Conservation (phyloP, 2,113 vertebrate species). For the Leucopsar rothschildi region DNA sequence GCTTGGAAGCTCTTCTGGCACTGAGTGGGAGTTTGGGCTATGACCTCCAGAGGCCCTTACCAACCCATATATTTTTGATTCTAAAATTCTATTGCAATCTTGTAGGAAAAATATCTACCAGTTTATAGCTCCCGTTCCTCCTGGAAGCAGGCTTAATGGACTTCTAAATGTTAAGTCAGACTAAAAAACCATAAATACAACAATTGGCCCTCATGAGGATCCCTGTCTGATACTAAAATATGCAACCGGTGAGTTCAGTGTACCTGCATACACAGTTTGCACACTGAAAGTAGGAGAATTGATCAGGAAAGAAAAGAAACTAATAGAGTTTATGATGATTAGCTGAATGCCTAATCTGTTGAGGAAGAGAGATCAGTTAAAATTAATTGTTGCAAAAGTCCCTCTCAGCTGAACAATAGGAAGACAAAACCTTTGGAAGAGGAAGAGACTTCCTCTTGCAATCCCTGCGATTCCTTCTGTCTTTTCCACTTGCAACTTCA, state of each 20-base stretch:
- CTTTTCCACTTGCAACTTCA: background rate
- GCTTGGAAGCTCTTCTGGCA: background rate
- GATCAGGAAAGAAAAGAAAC: background rate
- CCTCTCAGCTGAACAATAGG: background rate
- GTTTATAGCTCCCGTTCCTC: background rate
- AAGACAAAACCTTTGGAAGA: background rate
- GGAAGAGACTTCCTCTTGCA: background rate
- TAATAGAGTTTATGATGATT: background rate
- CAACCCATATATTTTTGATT: background rate
- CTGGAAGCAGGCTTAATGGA: background rate
- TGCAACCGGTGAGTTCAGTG: background rate
- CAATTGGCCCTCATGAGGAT: background rate
- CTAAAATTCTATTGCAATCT: background rate
- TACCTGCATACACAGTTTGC: background rate
- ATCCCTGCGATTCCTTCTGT: background rate
- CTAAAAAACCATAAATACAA: background rate
- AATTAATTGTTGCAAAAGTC: background rate
- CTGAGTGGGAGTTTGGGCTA: background rate
- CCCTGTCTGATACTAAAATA: background rate
- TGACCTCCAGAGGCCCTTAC: background rate
- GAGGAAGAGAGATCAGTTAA: background rate
- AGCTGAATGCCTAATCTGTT: background rate
- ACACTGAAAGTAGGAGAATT: background rate
- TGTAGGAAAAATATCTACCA: background rate
- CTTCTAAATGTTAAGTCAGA: background rate